phyloP scores from a whole-genome alignment of 2,888 invertebrate genomes.

The Malthinus seriepunctatus region DNA sequence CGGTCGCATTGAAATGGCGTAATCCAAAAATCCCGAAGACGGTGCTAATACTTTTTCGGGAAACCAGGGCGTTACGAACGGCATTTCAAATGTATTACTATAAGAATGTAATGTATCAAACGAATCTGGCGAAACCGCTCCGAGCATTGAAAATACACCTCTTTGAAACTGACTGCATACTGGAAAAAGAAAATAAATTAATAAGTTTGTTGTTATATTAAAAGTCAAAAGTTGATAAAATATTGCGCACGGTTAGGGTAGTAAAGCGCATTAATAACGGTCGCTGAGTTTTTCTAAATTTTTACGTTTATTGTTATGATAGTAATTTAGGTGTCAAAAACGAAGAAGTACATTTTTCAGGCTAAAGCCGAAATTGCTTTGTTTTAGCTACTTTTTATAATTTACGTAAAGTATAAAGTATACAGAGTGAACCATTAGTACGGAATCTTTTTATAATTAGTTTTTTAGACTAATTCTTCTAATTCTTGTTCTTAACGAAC shows the following conservation, averaged over 20 bases:
- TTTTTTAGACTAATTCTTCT: too few relatives aligned
- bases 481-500: too few relatives aligned
- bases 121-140: slow-evolving; percentile 90
- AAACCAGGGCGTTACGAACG: slow-evolving; percentile 92
- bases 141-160: slow-evolving; percentile 88
- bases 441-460: too few relatives aligned
- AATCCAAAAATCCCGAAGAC: slow-evolving; percentile 86
- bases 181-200: slow-evolving; percentile 52
- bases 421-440: too few relatives aligned
- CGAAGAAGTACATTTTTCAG: too few relatives aligned
- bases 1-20: slow-evolving; percentile 92
- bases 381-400: too few relatives aligned
- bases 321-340: too few relatives aligned
- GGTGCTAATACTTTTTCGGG: slow-evolving; percentile 90
- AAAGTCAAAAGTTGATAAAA: neutral
- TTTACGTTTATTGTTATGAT: too few relatives aligned
- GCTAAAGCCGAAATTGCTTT: too few relatives aligned
- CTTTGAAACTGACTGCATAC: slow-evolving; percentile 90
- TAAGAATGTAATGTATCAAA: slow-evolving; percentile 93
- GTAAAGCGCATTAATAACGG: neutral
- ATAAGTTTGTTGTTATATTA: neutral
- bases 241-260: neutral
- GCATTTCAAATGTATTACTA: slow-evolving; percentile 94
- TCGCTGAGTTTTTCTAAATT: too few relatives aligned
- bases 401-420: too few relatives aligned